Evolutionary conservation across 2,797 vertebrate genomes (phyloP).

Genomic region (Pagetopsis macropterus): DNA sequence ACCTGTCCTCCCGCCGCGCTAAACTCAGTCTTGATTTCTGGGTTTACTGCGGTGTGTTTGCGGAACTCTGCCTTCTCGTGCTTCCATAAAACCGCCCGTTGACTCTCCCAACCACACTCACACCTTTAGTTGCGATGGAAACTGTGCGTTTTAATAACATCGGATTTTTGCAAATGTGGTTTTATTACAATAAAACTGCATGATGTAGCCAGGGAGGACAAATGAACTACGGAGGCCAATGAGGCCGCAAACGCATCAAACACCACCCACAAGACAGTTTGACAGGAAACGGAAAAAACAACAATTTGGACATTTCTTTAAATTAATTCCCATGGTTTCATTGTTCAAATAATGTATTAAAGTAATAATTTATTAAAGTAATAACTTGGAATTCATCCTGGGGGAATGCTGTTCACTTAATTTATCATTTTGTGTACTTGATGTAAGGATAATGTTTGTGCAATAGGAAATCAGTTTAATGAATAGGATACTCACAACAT

Average conservation of each 20-base stretch:
- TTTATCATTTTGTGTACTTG: neutral
- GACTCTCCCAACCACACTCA: neutral
- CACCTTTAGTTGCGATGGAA: neutral
- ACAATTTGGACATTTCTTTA: neutral
- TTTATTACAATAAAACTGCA: neutral
- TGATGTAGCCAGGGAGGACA: neutral
- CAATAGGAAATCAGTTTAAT: neutral
- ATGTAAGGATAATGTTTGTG: neutral
- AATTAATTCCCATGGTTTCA: neutral
- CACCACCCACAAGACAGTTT: neutral
- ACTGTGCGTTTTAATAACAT: neutral
- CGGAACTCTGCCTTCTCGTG: neutral
- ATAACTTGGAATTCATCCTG: neutral
- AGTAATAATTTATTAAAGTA: neutral
- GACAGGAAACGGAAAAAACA: neutral
- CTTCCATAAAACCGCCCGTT: neutral
- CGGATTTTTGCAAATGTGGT: neutral
- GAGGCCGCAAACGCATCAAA: neutral
- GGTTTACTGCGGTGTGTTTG: neutral
- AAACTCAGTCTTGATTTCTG: neutral
- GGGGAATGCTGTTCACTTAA: neutral
- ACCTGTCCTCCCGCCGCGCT: conserved; percentile 7
- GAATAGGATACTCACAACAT: neutral
- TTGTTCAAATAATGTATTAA: neutral
- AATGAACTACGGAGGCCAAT: neutral